Evolutionary conservation across 2,888 invertebrate genomes (phyloP).

Genomic region (Eupithecia pulchellata): DNA sequence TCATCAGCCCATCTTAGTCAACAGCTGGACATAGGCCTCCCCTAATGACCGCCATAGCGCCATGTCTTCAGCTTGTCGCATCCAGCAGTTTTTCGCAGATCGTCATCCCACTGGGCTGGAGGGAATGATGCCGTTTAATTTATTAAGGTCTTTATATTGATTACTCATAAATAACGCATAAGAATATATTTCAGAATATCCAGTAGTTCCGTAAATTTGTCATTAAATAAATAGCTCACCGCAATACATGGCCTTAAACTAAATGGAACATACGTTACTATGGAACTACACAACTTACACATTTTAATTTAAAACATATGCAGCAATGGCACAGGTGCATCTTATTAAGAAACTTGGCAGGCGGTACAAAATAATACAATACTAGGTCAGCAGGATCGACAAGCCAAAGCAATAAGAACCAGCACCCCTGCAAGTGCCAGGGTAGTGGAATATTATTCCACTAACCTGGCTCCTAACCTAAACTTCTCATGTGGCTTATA

Average conservation of each 20-base stretch:
- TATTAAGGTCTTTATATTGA: too few relatives aligned
- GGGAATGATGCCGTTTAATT: too few relatives aligned
- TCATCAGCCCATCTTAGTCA: too few relatives aligned
- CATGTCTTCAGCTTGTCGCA: too few relatives aligned
- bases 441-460: not conserved
- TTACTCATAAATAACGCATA: too few relatives aligned
- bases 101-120: too few relatives aligned
- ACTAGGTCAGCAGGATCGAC: not conserved
- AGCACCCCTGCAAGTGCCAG: not conserved
- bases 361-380: not conserved
- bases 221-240: too few relatives aligned
- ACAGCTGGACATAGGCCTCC: too few relatives aligned
- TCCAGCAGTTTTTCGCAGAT: too few relatives aligned
- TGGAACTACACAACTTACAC: not conserved
- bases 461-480: not conserved
- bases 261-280: not conserved
- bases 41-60: too few relatives aligned
- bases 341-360: not conserved
- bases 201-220: not conserved
- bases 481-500: conserved; percentile 6
- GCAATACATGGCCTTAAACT: not conserved
- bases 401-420: not conserved
- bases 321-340: not conserved
- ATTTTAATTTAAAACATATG: not conserved
- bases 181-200: too few relatives aligned